Percentiles rank a stretch among this genome's conserved stretches.
Conservation (phyloP, 2,888 invertebrate genomes). For the Bhutanitis thaidina region DNA sequence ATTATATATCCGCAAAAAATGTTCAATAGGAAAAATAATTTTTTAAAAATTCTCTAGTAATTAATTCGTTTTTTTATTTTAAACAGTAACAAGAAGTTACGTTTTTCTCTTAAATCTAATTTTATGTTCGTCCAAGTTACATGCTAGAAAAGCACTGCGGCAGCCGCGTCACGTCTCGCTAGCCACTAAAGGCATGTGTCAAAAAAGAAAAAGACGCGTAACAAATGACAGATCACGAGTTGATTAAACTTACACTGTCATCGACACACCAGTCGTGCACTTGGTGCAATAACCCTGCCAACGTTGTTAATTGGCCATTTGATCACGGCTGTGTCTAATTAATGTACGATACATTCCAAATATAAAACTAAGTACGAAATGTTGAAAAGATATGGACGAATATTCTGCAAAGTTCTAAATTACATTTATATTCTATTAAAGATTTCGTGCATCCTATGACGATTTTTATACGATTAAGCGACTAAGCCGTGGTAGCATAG, state of each 20-base stretch:
- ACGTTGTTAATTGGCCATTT: slow-evolving; percentile 69
- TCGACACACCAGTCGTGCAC: slow-evolving; percentile 39
- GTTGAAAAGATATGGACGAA: too few species aligned
- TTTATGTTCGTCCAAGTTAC: neutral
- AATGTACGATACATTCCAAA: slow-evolving; percentile 31
- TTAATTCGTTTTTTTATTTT: too few species aligned
- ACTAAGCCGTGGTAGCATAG: too few species aligned
- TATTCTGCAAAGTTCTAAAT: too few species aligned
- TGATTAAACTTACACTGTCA: slow-evolving; percentile 69
- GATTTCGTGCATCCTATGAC: too few species aligned
- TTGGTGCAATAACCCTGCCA: slow-evolving; percentile 43
- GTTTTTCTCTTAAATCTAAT: too few species aligned
- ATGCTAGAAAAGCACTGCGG: slow-evolving; percentile 8
- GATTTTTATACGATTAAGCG: too few species aligned
- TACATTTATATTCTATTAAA: too few species aligned
- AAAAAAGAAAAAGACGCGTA: slow-evolving; percentile 44
- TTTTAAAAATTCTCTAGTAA: too few species aligned
- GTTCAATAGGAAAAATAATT: too few species aligned
- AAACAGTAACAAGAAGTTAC: too few species aligned
- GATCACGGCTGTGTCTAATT: slow-evolving; percentile 67
- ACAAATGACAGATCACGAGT: slow-evolving; percentile 64
- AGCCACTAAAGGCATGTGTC: slow-evolving; percentile 35
- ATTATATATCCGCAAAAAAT: too few species aligned
- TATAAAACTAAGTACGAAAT: neutral
- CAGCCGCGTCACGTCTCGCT: slow-evolving; percentile 26